These are phyloP conservation scores for Hycleus cichorii DNA, from an alignment of 1,140 invertebrate genomes.

Conservation along the genomic window DNA sequence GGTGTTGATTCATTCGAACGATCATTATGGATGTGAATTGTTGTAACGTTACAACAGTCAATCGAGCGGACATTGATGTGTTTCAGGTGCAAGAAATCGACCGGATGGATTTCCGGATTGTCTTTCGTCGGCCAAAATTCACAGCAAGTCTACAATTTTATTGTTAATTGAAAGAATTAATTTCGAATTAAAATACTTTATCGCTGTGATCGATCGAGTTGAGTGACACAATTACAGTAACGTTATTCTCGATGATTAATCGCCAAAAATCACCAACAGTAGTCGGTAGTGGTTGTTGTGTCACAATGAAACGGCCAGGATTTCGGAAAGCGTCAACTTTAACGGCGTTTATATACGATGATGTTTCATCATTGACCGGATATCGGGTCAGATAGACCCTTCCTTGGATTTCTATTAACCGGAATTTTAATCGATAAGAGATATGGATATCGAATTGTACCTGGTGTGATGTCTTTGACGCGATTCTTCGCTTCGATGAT, in stretches of 20 bases:
- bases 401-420: constrained; percentile 14
- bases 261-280: constrained; percentile 52
- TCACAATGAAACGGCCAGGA: constrained; percentile 38
- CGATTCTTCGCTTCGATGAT: constrained; percentile 20
- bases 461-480: constrained; percentile 23
- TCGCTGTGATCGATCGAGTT: constrained; percentile 34
- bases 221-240: constrained; percentile 47
- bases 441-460: neutral
- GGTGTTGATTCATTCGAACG: constrained; percentile 3
- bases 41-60: constrained; percentile 6
- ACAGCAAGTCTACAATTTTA: constrained; percentile 9
- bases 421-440: neutral
- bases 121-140: constrained; percentile 19
- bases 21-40: constrained; percentile 1
- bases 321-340: constrained; percentile 24
- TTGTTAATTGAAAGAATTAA: neutral
- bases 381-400: constrained; percentile 12
- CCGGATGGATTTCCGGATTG: constrained; percentile 12
- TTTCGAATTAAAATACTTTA: constrained; percentile 7
- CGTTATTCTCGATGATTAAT: constrained; percentile 49
- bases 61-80: constrained; percentile 2
- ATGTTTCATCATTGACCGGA: constrained; percentile 15
- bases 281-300: constrained; percentile 44
- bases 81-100: constrained; percentile 8
- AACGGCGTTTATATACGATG: constrained; percentile 26